A percentile compares a stretch with the other conserved stretches of the same genome.
phyloP scores from a whole-genome alignment of 2,113 vertebrate species.

The Psettodes erumei region DNA sequence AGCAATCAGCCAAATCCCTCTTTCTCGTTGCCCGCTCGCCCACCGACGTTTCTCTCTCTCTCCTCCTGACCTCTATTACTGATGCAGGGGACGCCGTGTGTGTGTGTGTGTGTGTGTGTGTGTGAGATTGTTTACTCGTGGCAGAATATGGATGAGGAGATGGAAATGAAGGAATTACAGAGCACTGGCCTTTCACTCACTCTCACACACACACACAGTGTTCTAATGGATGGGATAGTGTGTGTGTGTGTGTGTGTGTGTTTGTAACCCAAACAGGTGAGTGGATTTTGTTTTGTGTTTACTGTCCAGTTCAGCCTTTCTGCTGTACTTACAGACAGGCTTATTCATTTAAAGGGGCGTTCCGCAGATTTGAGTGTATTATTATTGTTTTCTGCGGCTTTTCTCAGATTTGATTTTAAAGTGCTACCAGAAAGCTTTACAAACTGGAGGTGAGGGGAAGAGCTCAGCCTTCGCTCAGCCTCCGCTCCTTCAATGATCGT shows the following conservation, averaged over 20 bases:
- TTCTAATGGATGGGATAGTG: conserved; percentile 36
- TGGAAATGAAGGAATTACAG: conserved; percentile 76
- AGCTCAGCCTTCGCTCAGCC: too few relatives aligned
- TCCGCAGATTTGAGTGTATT: not conserved
- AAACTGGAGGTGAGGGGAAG: too few relatives aligned
- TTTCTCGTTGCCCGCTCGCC: conserved; percentile 38
- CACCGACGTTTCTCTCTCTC: conserved; percentile 56
- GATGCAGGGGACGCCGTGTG: conserved; percentile 80
- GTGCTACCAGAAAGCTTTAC: too few relatives aligned
- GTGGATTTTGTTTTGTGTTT: not conserved
- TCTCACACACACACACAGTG: conserved; percentile 31
- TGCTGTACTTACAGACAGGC: not conserved
- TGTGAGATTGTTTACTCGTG: conserved; percentile 71
- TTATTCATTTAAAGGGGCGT: not conserved
- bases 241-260: conserved; percentile 25
- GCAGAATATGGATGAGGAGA: conserved; percentile 80
- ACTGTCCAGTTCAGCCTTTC: not conserved
- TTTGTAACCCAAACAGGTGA: not conserved
- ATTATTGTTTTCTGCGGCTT: too few relatives aligned
- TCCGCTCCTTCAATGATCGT: too few relatives aligned
- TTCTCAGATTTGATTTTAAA: too few relatives aligned
- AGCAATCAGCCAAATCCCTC: conserved; percentile 62
- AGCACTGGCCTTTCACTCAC: conserved; percentile 74
- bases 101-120: conserved; percentile 15
- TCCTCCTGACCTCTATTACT: conserved; percentile 85